Base-by-base conservation (phyloP, 2,797 vertebrate species). In the Anomalospiza imberbis region DNA sequence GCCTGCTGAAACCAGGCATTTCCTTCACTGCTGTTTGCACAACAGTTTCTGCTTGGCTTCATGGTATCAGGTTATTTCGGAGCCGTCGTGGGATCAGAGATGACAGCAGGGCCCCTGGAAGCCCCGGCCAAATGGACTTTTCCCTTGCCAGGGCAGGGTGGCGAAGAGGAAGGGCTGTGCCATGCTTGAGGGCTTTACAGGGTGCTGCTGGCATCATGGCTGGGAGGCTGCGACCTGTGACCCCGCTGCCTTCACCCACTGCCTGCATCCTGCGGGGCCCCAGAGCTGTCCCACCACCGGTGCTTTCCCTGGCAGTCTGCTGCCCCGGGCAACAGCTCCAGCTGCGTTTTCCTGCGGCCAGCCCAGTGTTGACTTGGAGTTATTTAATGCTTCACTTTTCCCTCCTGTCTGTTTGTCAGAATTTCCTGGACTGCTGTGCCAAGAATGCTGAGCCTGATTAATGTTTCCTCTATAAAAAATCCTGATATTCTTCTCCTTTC, bases 381-480 rank as follows among this genome's bases (percentile, higher is more conserved):
- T 86, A 53, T 86, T 85, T 79, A 93, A 93, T 11, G 31, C 60
- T 89, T 86, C 34, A 4, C 19, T 94, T 93, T 82, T 78, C 70
- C 62, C 34, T 63, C 77, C 57, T 24, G 53, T 38, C 70, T 58
- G 19, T 65, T 66, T 72, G 68, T 89, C 92, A 88, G 68, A 93
- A 61, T 95, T 95, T 97, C 91, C 87, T 78, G 89, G 73, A 36
- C 8, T 44, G 34, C 68, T 2, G 4, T 44, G 81, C 84, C 50
- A 42, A 75, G 70, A 81, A 51, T 19, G 28, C 34, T 48, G 42
- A 71, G 19, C 18, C 31, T 50, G 73, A 75, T 85, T 34, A 44
- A 88, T 58, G 50, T 65, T 81, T 88, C 73, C 53, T 81, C 2
- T 55, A 68, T 48, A 71, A 42, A 54, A 22, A 58, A 21, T 55